Conservation (phyloP, 2,797 vertebrate species). For the Fistularia tabacaria region DNA sequence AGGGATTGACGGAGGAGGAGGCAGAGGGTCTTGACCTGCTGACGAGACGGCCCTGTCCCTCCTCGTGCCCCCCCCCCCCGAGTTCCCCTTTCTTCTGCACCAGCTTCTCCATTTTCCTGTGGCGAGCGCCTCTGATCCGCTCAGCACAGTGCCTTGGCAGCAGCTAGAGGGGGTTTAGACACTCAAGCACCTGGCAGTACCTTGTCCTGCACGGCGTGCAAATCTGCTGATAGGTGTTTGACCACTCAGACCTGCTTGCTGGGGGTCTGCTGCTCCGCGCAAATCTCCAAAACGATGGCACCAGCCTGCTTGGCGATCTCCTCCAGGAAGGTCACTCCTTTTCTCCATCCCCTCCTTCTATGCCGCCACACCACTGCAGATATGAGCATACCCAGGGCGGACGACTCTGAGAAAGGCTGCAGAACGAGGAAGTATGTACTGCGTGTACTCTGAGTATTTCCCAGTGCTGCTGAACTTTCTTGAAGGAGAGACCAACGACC, state of each 20-base stretch:
- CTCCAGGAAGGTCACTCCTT: slow-evolving; percentile 82
- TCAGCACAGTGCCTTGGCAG: slow-evolving; percentile 86
- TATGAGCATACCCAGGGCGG: neutral
- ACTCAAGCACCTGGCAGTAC: too few species aligned
- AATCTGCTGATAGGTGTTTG: too few species aligned
- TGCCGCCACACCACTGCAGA: slow-evolving; percentile 9
- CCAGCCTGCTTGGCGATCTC: slow-evolving; percentile 82
- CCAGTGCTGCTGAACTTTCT: too few species aligned
- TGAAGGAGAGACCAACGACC: too few species aligned
- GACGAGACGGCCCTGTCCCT: slow-evolving; percentile 81
- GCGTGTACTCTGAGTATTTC: too few species aligned
- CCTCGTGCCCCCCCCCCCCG: slow-evolving; percentile 84
- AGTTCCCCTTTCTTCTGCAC: slow-evolving; percentile 79
- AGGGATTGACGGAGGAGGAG: neutral
- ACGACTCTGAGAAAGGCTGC: neutral
- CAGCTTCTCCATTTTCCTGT: slow-evolving; percentile 81
- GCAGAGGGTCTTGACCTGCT: slow-evolving; percentile 81
- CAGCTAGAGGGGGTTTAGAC: slow-evolving; percentile 66
- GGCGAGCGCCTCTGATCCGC: slow-evolving; percentile 84
- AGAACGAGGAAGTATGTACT: too few species aligned
- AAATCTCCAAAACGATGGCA: slow-evolving; percentile 81
- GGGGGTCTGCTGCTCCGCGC: slow-evolving; percentile 87
- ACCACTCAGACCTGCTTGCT: slow-evolving; percentile 79
- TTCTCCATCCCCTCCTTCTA: slow-evolving; percentile 79
- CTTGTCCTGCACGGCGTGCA: too few species aligned